Conservation (phyloP, 2,888 invertebrate genomes). For the Diarsia mendica region DNA sequence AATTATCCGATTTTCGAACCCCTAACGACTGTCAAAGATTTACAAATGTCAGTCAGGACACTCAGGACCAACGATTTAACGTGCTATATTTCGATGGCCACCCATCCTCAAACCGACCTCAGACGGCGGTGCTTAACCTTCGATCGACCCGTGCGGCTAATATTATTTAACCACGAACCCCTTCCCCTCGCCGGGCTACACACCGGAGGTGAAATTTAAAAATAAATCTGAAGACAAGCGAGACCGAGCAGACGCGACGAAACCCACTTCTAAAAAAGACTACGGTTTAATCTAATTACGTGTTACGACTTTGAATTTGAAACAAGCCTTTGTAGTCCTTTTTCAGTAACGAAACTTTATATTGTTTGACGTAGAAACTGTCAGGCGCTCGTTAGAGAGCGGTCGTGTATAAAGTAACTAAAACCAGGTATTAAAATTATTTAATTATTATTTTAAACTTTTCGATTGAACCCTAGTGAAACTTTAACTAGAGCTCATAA, state of each 20-base stretch:
- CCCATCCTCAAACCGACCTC: neutral
- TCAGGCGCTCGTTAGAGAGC: slow-evolving; percentile 40
- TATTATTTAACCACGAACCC: neutral
- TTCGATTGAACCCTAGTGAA: slow-evolving; percentile 25
- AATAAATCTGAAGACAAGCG: slow-evolving; percentile 18
- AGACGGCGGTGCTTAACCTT: neutral
- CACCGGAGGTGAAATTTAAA: neutral
- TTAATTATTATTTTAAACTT: slow-evolving; percentile 37
- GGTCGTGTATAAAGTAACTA: slow-evolving; percentile 27
- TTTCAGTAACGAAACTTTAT: slow-evolving; percentile 49
- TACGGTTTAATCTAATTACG: slow-evolving; percentile 52
- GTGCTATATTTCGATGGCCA: neutral
- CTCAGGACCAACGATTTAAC: neutral
- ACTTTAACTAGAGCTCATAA: slow-evolving; percentile 6
- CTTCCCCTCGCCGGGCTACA: neutral
- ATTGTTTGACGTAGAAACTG: slow-evolving; percentile 49
- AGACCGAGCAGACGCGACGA: neutral
- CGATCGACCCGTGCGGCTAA: neutral
- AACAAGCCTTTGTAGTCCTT: slow-evolving; percentile 57
- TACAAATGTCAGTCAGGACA: neutral
- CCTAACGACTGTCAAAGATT: neutral
- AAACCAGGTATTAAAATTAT: slow-evolving; percentile 29
- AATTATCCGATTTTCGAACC: neutral
- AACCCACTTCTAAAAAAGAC: slow-evolving; percentile 10
- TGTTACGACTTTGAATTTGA: slow-evolving; percentile 54